Percentiles rank a stretch among this genome's conserved stretches.
phyloP scores from a whole-genome alignment of 2,888 invertebrate genomes.

The Agrotis segetum region DNA sequence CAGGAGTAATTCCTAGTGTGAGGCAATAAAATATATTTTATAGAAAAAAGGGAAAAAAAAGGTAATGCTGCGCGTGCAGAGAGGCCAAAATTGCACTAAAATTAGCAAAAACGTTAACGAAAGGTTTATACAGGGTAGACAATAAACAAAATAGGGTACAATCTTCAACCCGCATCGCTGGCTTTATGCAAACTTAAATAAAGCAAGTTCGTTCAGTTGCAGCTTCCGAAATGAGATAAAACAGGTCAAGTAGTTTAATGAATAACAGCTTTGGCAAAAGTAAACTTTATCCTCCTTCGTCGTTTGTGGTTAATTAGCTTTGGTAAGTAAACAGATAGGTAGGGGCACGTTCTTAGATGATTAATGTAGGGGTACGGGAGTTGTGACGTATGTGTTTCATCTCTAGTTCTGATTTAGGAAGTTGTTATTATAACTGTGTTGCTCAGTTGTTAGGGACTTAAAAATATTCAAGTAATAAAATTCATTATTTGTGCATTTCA shows the following conservation, averaged over 20 bases:
- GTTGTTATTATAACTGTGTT: neutral
- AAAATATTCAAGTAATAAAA: neutral
- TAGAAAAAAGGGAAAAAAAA: no score
- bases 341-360: conserved; percentile 36
- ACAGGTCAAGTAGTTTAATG: conserved; percentile 84
- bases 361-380: conserved; percentile 24
- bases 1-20: no score
- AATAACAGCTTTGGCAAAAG: conserved; percentile 77
- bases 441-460: neutral
- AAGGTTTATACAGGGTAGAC: conserved; percentile 49
- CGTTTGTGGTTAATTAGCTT: conserved; percentile 77
- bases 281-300: conserved; percentile 74
- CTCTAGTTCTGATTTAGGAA: neutral
- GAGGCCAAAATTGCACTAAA: neutral
- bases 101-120: conserved; percentile 3
- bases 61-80: no score
- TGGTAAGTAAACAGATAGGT: conserved; percentile 50
- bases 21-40: no score
- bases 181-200: conserved; percentile 78
- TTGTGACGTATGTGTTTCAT: conserved; percentile 6
- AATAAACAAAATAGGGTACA: conserved; percentile 67
- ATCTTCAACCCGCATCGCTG: conserved; percentile 67
- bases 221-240: conserved; percentile 82
- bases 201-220: conserved; percentile 73
- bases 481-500: neutral